Evolutionary conservation across 2,797 vertebrate species (phyloP), one percentile per base, ranked within the genome.

Genomic region (Microctenopoma lineatum): DNA sequence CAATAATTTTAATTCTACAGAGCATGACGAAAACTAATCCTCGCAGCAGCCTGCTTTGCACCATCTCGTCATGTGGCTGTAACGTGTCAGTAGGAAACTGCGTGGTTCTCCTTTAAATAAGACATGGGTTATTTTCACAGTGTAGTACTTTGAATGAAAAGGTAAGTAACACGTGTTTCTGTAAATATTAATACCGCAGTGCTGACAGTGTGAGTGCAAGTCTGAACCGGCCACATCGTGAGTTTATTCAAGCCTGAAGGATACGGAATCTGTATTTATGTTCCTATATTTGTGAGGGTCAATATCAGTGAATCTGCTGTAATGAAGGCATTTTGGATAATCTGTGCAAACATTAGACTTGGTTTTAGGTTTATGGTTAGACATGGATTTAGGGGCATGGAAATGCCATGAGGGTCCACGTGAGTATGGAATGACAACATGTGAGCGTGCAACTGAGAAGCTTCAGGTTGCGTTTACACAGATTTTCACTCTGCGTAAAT

Each of bases 211-310:
- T 29, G 27, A 29, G 27, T 29, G 27, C 27, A 36, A 36, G 73
- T 58, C 29, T 41, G 11, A 46, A 59, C 5, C 9, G 7, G 50
- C 47, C 47, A 45, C 11, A 1, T 3, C 27, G 11, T 47, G 39
- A 74, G 58, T 63, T 68, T 50, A 70, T 58, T 25, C 39, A 12
- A 55, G 59, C 52, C 70, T 56, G 18, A 32, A 56, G 70, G 66
- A 41, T 10, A 34, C 29, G 14, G 9, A 53, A 2, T 36, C 34
- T 36, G 4, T 36, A 8, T 36, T 15, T 60, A 15, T 46, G 27
- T 29, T 29, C 4, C 27, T 41, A 25, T 54, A 12, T 65, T 13
- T 39, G 42, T 41, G 32, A 38, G 32, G 48, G 52, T 47, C 14
- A 54, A 12, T 42, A 4, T 32, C 26, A 16, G 5, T 48, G 25